Base-by-base conservation (phyloP, 2,797 vertebrate genomes). In the Melanitta fusca region DNA sequence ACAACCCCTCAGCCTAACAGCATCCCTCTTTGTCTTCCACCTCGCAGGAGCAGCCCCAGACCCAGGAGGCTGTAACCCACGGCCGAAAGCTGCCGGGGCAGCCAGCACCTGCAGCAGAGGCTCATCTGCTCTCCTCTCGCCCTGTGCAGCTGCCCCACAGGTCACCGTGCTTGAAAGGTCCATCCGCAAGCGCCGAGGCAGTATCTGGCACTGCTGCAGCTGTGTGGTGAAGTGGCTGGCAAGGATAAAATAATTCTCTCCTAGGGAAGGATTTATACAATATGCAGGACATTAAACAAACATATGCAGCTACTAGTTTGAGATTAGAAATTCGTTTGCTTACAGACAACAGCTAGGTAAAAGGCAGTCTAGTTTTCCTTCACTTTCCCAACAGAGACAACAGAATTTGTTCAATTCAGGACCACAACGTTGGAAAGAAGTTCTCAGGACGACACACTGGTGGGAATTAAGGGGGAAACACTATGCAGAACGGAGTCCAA, bases 221-320 rank as follows among this genome's bases (percentile, higher is more conserved):
- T 94, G 74, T n/a, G 92, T 77, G 65, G 74, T 90, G 89, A 75
- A 88, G 70, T 94, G 91, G 80, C 43, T 95, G 90, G 84, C 85
- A 77, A 0, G 3, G 82, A 86, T 41, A 72, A 91, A 96, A 77
- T 74, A 73, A 91, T 83, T 74, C 85, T 80, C 86, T 38, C 38
- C 65, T 95, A 95, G 90, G 95, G 58, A 45, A 96, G 72, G 96
- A 93, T 96, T 97, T 97, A 92, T 45, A 94, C 96, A 96, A 91
- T 60, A 93, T 72, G 65, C 62, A 91, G 91, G 51, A 68, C 56
- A 83, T 83, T 43, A 93, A 69, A 53, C 43, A 64, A 95, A 81
- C 80, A 85, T 16, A 82, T 32, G 20, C 54, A 68, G 92, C 70
- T 58, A 81, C 58, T 38, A 25, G 30, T 58, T 51, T 84, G 83